phyloP scores from a whole-genome alignment of 2,113 vertebrate genomes.

The Aegithalos caudatus region DNA sequence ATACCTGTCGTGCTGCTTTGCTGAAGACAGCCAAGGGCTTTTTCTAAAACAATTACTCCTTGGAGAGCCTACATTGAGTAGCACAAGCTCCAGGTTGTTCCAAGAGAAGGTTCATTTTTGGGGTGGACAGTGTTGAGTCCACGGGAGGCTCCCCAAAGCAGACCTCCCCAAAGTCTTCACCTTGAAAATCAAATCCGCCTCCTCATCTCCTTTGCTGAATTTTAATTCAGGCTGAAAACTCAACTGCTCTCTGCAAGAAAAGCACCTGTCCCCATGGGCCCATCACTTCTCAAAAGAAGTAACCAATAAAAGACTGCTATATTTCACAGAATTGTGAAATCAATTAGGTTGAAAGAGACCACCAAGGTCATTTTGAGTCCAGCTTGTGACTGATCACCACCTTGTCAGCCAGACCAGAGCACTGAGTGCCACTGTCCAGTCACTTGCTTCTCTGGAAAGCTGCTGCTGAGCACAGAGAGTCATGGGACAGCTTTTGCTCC shows the following conservation, averaged over 20 bases:
- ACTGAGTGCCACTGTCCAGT: not conserved
- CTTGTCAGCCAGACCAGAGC: not conserved
- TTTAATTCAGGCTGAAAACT: not conserved
- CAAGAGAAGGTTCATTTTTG: not conserved
- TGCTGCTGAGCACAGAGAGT: not conserved
- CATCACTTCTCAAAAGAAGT: not conserved
- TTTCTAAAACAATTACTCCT: not conserved
- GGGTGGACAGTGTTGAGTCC: not conserved
- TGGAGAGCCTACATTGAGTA: not conserved
- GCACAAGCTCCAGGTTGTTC: not conserved
- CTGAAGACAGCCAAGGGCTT: not conserved
- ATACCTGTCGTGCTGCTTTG: not conserved
- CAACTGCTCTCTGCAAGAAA: not conserved
- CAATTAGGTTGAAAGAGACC: not conserved
- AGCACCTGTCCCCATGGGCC: not conserved
- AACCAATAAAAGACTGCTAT: not conserved
- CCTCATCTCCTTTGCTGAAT: not conserved
- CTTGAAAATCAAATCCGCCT: not conserved
- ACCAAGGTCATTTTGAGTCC: not conserved
- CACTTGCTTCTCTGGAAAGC: not conserved
- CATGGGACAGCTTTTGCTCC: not conserved
- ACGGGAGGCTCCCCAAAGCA: rapidly evolving
- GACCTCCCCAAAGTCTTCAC: not conserved
- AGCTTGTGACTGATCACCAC: not conserved
- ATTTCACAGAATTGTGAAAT: not conserved